Percentiles rank a stretch among this genome's conserved stretches.
phyloP scores from a whole-genome alignment of 2,113 vertebrate species.

The Passer domesticus region DNA sequence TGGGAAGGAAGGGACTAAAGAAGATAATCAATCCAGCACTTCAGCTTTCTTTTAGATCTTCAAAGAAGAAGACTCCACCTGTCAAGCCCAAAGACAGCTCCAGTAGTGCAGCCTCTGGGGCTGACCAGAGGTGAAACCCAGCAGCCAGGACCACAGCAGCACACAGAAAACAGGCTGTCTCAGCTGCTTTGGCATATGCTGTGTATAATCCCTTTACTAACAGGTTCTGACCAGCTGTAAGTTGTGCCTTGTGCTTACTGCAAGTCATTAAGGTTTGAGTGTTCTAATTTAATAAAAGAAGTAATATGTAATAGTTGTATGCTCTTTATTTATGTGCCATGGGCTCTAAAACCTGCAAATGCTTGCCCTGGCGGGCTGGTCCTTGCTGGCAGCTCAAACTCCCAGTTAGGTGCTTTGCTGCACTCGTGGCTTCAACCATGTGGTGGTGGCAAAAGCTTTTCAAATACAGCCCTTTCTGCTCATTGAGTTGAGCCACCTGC shows the following conservation, averaged over 20 bases:
- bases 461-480: neutral
- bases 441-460: conserved; percentile 61
- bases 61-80: neutral
- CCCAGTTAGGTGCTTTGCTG: neutral
- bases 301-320: neutral
- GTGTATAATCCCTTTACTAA: neutral
- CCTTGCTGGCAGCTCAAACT: neutral
- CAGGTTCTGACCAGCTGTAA: neutral
- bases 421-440: conserved; percentile 12
- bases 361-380: neutral
- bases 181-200: neutral
- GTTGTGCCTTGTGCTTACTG: neutral
- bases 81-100: neutral
- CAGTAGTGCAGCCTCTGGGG: neutral
- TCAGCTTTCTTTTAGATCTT: neutral
- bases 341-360: accelerated
- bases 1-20: neutral
- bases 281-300: conserved; percentile 33
- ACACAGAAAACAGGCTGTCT: neutral
- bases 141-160: neutral
- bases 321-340: neutral
- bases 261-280: neutral
- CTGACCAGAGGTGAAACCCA: neutral
- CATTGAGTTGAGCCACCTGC: neutral
- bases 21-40: neutral